phyloP scores from a whole-genome alignment of 2,888 invertebrate species.

The Melinopterus prodromus region DNA sequence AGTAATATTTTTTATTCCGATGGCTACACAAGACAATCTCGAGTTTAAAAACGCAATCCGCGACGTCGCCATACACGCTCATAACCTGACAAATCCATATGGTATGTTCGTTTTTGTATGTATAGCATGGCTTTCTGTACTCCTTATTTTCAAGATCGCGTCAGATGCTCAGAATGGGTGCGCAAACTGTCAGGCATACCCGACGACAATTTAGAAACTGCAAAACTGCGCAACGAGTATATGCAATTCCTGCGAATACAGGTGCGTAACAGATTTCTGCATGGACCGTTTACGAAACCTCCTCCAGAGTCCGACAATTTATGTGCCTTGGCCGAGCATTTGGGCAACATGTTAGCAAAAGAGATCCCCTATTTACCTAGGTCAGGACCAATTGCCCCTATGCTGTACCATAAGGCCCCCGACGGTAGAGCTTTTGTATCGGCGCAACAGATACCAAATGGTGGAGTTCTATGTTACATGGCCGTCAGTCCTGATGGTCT shows the following conservation, averaged over 20 bases:
- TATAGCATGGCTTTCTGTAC: conserved; percentile 12
- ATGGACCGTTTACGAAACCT: conserved; percentile 62
- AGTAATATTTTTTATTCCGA: conserved; percentile 39
- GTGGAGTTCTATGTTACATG: conserved; percentile 66
- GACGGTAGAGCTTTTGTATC: conserved; percentile 65
- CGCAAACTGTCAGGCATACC: conserved; percentile 61
- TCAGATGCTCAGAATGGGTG: conserved; percentile 64
- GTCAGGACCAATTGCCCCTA: conserved; percentile 64
- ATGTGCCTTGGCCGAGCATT: conserved; percentile 60
- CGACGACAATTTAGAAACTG: conserved; percentile 59
- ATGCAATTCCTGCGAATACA: conserved; percentile 63
- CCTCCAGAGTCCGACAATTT: conserved; percentile 58
- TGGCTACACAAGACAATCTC: conserved; percentile 56
- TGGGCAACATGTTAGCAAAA: conserved; percentile 59
- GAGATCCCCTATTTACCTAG: conserved; percentile 62
- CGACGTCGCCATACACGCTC: conserved; percentile 56
- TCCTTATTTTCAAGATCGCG: conserved; percentile 58
- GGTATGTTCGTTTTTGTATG: conserved; percentile 49
- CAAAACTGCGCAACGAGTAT: conserved; percentile 63
- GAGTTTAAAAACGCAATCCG: conserved; percentile 58
- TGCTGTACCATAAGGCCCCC: conserved; percentile 62
- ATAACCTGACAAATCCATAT: conserved; percentile 55
- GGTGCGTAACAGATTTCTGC: conserved; percentile 60
- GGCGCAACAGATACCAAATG: conserved; percentile 63
- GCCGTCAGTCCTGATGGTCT: conserved; percentile 63